A percentile compares a stretch with the other conserved stretches of the same genome.
These are phyloP conservation scores for Moxostoma hubbsi DNA, from an alignment of 2,797 vertebrate species.

Conservation along the genomic window DNA sequence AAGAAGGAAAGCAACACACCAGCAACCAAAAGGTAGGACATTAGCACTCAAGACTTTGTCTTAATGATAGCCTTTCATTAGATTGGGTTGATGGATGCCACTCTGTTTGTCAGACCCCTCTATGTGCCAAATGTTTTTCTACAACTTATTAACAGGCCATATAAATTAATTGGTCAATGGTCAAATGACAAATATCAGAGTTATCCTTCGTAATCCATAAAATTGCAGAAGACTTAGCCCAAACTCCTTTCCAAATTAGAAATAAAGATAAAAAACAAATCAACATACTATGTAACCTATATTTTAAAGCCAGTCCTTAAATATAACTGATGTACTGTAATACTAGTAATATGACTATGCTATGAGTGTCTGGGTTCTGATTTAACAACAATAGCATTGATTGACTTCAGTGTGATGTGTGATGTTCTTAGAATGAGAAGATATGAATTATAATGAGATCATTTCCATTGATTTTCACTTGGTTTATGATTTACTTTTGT, in stretches of 20 bases:
- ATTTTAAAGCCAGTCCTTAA: not conserved
- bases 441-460: not conserved
- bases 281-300: not conserved
- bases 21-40: conserved; percentile 86
- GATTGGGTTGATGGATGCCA: not conserved
- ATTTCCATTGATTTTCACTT: not conserved
- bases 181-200: not conserved
- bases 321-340: too few relatives aligned
- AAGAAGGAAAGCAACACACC: conserved; percentile 84
- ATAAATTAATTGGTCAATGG: not conserved
- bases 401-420: not conserved
- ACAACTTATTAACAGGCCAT: too few relatives aligned
- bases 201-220: not conserved
- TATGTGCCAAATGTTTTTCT: not conserved
- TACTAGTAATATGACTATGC: too few relatives aligned
- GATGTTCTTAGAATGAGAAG: not conserved
- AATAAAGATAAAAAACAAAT: not conserved
- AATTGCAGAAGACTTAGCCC: not conserved
- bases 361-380: not conserved
- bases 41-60: not conserved
- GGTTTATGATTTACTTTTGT: not conserved
- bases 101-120: not conserved
- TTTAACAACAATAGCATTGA: not conserved
- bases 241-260: not conserved
- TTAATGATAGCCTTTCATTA: not conserved